phyloP scores from a whole-genome alignment of 2,113 vertebrate species.

The Tiliqua scincoides region DNA sequence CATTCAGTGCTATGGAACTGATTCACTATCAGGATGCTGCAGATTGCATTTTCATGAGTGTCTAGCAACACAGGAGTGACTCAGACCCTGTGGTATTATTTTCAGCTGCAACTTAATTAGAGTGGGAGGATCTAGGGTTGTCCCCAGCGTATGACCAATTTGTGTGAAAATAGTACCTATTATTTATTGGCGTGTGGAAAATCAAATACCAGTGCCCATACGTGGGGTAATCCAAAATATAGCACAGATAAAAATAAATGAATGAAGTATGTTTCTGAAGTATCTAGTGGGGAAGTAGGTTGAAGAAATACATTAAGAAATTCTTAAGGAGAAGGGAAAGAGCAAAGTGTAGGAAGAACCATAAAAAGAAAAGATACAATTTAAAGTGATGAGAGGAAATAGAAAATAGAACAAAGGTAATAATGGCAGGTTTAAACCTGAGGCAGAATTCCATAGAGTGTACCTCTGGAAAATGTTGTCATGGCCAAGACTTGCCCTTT shows the following conservation, averaged over 20 bases:
- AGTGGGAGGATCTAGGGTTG: background rate
- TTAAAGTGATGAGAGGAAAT: background rate
- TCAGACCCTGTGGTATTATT: conserved; percentile 8
- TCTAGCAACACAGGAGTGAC: background rate
- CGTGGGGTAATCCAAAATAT: background rate
- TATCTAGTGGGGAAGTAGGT: background rate
- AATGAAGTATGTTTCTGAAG: background rate
- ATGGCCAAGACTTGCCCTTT: background rate
- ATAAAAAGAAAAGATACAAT: background rate
- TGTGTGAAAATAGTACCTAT: conserved; percentile 16
- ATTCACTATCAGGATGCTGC: background rate
- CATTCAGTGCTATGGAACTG: background rate
- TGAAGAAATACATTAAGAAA: background rate
- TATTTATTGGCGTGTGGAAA: conserved; percentile 5
- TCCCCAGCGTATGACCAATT: background rate
- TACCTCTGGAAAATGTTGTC: background rate
- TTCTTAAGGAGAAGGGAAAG: background rate
- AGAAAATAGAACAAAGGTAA: background rate
- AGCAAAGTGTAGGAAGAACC: background rate
- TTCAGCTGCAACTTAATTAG: conserved; percentile 8
- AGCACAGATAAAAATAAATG: background rate
- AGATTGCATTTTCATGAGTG: background rate
- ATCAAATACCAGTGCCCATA: background rate
- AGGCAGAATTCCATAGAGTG: background rate
- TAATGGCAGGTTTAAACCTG: background rate